Base-by-base conservation (phyloP, 1,140 invertebrate genomes). In the Cydia amplana region DNA sequence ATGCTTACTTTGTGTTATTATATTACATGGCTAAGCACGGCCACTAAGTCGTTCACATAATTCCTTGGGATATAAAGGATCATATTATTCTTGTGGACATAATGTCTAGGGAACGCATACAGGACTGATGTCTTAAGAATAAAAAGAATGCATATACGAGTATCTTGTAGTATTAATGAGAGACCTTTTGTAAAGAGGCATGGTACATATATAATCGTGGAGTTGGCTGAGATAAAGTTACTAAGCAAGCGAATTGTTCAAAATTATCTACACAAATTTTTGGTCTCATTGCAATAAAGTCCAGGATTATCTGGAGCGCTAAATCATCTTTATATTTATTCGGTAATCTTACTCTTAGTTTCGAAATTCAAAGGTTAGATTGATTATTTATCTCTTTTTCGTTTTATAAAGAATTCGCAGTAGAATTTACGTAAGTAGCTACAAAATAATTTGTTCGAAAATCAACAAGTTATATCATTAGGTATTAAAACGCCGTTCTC, bases 41-140 rank as follows among this genome's bases (percentile, higher is more conserved):
- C 64, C 14, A 67, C 64, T 67, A 16, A 32, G 16, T 36, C 64
- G 28, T 67, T 32, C 64, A 32, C 28, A 67, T 67, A 28, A 67
- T 67, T 67, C 16, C 25, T 23, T 36, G 64, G 23, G 64, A 67
- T 25, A 67, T 67, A 67, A 67, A 67, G 28, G 64, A 32, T 32
- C 25, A 36, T 32, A 67, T 67, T 67, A 67, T 67, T 67, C 28
- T 36, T 67, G 5, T 67, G 25, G 64, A 2, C 12, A 36, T 67
- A 67, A 67, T n/a, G 28, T 67, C 63, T 20, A 28, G 64, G 28
- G 64, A 67, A 67, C 12, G 32, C 16, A 46, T 67, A n/a, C 16
- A 64, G 63, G 10, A 18, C 49, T 51, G 51, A 7, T 9, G 51
- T 55, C n/a, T 55, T 18, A n/a, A 18, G 51, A 9, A 18, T 55